Evolutionary conservation across 92 coral and sea anemone genomes (phyloP).

Genomic region (Zoanthus sansibaricus): DNA sequence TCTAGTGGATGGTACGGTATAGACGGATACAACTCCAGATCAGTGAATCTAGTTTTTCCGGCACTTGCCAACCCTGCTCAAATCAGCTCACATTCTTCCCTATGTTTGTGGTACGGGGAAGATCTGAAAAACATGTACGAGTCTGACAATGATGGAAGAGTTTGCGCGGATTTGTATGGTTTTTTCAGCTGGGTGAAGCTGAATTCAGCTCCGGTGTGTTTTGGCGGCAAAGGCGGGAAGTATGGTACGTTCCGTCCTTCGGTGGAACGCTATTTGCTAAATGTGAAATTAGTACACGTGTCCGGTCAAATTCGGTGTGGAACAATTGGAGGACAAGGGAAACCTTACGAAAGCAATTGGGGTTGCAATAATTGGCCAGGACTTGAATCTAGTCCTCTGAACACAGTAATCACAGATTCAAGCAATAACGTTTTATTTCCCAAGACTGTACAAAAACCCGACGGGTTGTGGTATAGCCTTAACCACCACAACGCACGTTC

Average conservation of each 20-base stretch:
- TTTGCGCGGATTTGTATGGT: not conserved
- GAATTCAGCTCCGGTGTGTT: not conserved
- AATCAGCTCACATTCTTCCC: not conserved
- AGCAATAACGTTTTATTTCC: not conserved
- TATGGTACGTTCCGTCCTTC: not conserved
- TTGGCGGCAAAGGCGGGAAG: not conserved
- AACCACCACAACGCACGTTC: not conserved
- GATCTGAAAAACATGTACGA: not conserved
- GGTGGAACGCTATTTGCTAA: not conserved
- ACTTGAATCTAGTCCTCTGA: not conserved
- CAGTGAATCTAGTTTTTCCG: not conserved
- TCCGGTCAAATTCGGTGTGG: not conserved
- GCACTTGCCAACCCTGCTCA: conserved; percentile 1
- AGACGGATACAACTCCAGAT: not conserved
- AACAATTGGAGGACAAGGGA: not conserved
- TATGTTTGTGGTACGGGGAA: conserved; percentile 9
- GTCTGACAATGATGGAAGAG: conserved; percentile 7
- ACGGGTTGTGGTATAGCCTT: conserved; percentile 7
- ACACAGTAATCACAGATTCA: not conserved
- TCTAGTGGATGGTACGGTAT: not conserved
- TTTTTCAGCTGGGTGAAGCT: conserved; percentile 10
- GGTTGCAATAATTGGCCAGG: conserved; percentile 7
- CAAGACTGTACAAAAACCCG: not conserved
- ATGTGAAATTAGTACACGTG: not conserved
- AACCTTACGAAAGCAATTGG: not conserved